These are phyloP conservation scores for Falco cherrug DNA, from an alignment of 2,797 vertebrate species.

Conservation along the genomic window DNA sequence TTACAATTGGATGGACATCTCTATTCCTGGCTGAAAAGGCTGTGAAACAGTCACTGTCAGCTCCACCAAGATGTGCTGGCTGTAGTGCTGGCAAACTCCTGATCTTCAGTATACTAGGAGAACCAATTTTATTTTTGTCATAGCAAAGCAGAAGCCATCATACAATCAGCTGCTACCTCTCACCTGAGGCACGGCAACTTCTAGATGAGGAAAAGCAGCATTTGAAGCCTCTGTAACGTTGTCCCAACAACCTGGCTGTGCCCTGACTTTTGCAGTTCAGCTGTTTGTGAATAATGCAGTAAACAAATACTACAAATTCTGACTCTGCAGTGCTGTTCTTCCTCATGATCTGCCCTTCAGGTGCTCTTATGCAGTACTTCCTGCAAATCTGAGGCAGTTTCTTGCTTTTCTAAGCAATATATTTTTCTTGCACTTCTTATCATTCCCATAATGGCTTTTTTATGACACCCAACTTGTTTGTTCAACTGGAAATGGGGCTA, in stretches of 20 bases:
- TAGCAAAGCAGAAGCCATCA: background rate
- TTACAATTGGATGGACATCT: fast-evolving
- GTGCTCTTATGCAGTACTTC: background rate
- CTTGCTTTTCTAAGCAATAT: background rate
- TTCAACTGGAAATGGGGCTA: background rate
- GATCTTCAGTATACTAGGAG: background rate
- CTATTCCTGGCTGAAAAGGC: background rate
- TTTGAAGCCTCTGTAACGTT: background rate
- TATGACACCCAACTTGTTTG: background rate
- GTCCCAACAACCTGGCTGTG: background rate
- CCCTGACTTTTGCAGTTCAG: background rate
- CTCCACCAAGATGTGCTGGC: background rate
- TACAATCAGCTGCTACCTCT: background rate
- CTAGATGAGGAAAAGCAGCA: background rate
- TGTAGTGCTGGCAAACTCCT: background rate
- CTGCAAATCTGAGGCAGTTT: background rate
- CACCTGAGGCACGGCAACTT: background rate
- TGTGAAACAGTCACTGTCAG: background rate
- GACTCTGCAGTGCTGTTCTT: background rate
- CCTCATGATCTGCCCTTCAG: background rate
- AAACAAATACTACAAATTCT: background rate
- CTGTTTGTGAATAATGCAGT: background rate
- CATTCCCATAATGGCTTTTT: background rate
- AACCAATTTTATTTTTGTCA: background rate
- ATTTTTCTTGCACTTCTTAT: background rate